Percentiles rank a stretch among this genome's conserved stretches.
phyloP scores from a whole-genome alignment of 2,113 vertebrate species.

The Reinhardtius hippoglossoides region DNA sequence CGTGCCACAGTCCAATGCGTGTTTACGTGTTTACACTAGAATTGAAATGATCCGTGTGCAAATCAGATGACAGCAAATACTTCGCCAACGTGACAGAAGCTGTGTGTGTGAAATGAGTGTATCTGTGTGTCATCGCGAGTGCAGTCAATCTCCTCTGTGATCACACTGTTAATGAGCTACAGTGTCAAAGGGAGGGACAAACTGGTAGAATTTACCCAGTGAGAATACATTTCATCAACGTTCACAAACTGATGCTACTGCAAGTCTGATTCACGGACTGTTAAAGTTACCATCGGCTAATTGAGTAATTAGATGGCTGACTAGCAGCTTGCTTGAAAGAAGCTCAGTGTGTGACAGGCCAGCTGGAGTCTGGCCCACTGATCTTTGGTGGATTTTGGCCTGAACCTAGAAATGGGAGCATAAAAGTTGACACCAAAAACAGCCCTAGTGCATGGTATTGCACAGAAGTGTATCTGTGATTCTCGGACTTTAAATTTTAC shows the following conservation, averaged over 20 bases:
- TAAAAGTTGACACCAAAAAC: too few species aligned
- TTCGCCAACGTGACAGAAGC: constrained; percentile 12
- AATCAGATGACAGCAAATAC: constrained; percentile 12
- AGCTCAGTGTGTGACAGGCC: not conserved
- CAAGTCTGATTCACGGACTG: constrained; percentile 8
- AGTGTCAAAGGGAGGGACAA: not conserved
- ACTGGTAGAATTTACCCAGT: not conserved
- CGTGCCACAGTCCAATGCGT: not conserved
- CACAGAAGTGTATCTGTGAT: too few species aligned
- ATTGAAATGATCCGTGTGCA: constrained; percentile 30
- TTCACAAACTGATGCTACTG: not conserved
- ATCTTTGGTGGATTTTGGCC: constrained; percentile 14
- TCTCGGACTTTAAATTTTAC: too few species aligned
- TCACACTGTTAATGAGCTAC: constrained; percentile 5
- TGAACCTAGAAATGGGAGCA: too few species aligned
- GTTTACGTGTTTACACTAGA: not conserved
- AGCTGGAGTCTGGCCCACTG: constrained; percentile 15
- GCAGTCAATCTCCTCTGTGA: not conserved
- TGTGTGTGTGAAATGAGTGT: constrained; percentile 10
- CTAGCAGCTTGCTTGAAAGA: constrained; percentile 19
- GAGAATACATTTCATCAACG: not conserved
- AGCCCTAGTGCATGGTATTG: too few species aligned
- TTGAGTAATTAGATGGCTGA: constrained; percentile 5
- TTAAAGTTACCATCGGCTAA: not conserved
- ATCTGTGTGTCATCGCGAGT: not conserved